Evolutionary conservation across 2,888 invertebrate species (phyloP), one percentile per base, ranked within the genome.

Genomic region (Deroplatys truncata): DNA sequence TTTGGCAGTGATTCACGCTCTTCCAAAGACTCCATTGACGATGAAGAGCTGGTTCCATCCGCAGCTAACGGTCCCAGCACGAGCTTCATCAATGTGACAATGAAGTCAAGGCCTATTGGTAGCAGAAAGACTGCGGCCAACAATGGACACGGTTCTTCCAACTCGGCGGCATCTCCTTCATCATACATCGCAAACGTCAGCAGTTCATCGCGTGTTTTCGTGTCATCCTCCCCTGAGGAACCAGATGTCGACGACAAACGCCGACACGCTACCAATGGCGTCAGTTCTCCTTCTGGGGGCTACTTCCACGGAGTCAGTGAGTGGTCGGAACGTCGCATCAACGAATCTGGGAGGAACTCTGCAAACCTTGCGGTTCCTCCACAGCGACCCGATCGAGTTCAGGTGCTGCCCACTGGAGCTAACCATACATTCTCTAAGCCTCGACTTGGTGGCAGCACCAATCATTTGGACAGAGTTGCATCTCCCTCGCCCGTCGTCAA

Each of bases 1-100:
- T 98, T 98, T 92, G 98, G 98, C 88, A 97, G 97, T 93, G 97
- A 97, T 91, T 97, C 97, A 2, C 95, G 96, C 25, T 97, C 97
- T 0, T 97, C 97, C 0, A 96, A 96, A 91, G 96, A 96, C 91
- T 97, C 97, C 20, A 94, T 96, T 89, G 95, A 96, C 15, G 96
- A 96, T 91, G 96, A 92, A 28, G 92, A 92, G 94, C 92, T 96
- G 15, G 72, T 94, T 91, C 96, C 95, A 91, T 94, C 93, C 91
- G 56, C 88, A n/a, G 86, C 84, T 16, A 82, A 88, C 10, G 90
- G 90, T 35, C 28, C 82, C 85, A 90, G 89, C 84, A 96, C 96
- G 86, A 96, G 95, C 91, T 97, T 96, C 93, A 98, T 97, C 93
- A 96, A 96, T 92, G 96, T 96, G 88, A 96, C 96, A 13, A 96